These are phyloP conservation scores for Phylloscopus collybita DNA, from an alignment of 2,797 vertebrate genomes.

Conservation along the genomic window DNA sequence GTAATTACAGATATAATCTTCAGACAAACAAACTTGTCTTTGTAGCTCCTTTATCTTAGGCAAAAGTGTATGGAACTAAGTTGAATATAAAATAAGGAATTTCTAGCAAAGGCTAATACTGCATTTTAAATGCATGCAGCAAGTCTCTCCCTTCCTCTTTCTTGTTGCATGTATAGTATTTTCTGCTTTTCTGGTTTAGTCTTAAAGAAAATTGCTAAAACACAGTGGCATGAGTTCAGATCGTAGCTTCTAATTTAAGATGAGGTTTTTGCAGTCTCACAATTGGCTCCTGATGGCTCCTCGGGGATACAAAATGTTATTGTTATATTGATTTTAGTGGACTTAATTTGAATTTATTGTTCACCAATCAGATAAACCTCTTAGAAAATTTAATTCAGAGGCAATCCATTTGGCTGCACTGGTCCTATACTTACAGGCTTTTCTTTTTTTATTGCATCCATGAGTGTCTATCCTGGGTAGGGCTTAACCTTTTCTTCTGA, in stretches of 20 bases:
- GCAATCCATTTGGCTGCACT: conserved; percentile 1
- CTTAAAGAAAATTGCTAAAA: not conserved
- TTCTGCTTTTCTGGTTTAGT: not conserved
- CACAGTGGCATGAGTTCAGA: not conserved
- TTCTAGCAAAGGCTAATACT: not conserved
- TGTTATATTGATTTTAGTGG: conserved; percentile 44
- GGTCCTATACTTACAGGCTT: not conserved
- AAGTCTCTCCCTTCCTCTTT: not conserved
- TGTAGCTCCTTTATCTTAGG: not conserved
- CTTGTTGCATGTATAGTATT: not conserved
- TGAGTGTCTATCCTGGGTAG: not conserved
- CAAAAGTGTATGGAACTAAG: not conserved
- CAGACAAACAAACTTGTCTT: conserved; percentile 7
- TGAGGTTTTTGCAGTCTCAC: conserved; percentile 25
- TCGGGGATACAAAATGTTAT: not conserved
- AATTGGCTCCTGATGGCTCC: not conserved
- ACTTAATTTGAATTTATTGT: conserved; percentile 64
- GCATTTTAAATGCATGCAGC: not conserved
- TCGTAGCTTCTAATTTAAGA: not conserved
- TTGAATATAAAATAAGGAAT: not conserved
- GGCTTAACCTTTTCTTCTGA: not conserved
- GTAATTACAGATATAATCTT: conserved; percentile 34
- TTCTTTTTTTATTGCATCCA: not conserved
- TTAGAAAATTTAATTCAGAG: conserved; percentile 42
- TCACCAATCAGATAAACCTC: conserved; percentile 39